Percentiles rank a stretch among this genome's conserved stretches.
Conservation (phyloP, 2,113 vertebrate genomes). For the Malurus cyaneus region DNA sequence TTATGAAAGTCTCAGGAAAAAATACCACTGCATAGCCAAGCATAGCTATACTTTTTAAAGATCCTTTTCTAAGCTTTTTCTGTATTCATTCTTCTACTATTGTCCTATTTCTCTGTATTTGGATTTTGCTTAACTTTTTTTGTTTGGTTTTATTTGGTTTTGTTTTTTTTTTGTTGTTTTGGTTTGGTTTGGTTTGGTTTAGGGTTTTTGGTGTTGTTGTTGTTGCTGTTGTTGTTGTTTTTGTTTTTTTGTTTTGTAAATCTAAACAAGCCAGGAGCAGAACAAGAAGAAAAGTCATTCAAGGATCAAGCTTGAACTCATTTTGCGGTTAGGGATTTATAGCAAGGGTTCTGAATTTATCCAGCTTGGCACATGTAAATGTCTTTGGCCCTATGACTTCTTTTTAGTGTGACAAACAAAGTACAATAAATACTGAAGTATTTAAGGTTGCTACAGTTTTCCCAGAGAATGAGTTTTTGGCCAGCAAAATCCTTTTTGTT, state of each 20-base stretch:
- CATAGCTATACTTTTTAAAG: not conserved
- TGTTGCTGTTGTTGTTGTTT: no score
- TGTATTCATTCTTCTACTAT: not conserved
- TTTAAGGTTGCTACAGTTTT: not conserved
- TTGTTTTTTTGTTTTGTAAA: not conserved
- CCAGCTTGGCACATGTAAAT: not conserved
- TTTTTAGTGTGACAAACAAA: not conserved
- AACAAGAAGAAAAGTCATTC: conserved; percentile 16
- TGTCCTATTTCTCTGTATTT: not conserved
- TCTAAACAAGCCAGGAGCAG: not conserved
- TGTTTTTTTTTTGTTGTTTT: not conserved
- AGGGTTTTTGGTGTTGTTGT: no score
- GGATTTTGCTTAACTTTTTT: not conserved
- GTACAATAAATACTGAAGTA: not conserved
- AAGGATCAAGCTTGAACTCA: not conserved
- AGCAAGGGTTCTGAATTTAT: conserved; percentile 6
- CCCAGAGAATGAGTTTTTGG: not conserved
- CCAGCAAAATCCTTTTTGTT: not conserved
- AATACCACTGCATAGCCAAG: not conserved
- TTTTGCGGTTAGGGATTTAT: conserved; percentile 29
- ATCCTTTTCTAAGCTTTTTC: not conserved
- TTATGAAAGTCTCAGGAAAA: not conserved
- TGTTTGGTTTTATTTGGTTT: no score
- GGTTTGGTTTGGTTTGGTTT: no score
- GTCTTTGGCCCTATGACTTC: not conserved